Evolutionary conservation across 2,797 vertebrate species (phyloP).

Genomic region (Chiloscyllium punctatum): DNA sequence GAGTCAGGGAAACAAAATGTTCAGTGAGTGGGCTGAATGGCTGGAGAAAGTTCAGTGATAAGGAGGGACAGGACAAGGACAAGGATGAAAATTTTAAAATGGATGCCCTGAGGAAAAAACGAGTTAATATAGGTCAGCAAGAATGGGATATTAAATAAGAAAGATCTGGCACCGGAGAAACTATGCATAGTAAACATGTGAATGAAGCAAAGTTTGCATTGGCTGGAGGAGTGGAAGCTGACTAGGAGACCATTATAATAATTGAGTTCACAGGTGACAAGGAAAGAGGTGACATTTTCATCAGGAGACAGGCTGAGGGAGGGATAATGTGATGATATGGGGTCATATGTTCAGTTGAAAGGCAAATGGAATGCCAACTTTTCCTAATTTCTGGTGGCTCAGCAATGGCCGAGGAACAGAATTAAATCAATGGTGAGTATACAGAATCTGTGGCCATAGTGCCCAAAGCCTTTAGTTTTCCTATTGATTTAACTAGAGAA

Average conservation of each 20-base stretch:
- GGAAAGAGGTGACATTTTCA: neutral
- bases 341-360: neutral
- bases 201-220: neutral
- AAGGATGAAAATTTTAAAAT: neutral
- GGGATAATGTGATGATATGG: neutral
- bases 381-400: neutral
- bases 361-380: neutral
- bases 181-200: too few relatives aligned
- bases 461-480: neutral
- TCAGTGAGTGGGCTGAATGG: too few relatives aligned
- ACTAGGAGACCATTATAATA: neutral
- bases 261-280: neutral
- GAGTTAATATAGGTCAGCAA: neutral
- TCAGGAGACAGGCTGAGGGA: neutral
- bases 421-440: neutral
- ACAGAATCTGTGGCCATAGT: neutral
- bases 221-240: neutral
- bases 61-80: neutral
- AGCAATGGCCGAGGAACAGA: neutral
- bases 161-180: neutral
- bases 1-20: neutral
- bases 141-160: neutral
- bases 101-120: neutral
- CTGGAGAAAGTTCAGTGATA: neutral
- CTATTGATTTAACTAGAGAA: neutral